Evolutionary conservation across 2,888 invertebrate species (phyloP), one percentile per base, ranked within the genome.

Genomic region (Bimastos eiseni): DNA sequence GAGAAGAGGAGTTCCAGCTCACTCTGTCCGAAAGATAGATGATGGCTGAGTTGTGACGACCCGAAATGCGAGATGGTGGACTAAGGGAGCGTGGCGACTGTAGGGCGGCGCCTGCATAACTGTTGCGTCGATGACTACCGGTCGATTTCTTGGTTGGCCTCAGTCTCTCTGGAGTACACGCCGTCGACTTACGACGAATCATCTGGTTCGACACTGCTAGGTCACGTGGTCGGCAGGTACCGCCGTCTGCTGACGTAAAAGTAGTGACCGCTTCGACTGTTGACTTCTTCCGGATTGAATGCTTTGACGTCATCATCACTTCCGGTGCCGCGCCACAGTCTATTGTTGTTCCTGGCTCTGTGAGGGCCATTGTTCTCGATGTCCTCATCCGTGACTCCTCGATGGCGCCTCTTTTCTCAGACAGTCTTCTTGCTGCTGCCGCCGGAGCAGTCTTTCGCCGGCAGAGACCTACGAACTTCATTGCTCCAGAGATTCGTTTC

Each of bases 311-410:
- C 37, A 21, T 86, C 36, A 33, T 37, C 37, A 44, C 89, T 49
- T 89, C 49, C 37, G 41, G 89, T 36, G 86, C 15, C 37, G 19
- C 86, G 34, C 36, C 86, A 37, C 36, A 34, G 21, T 84, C 17
- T 21, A 49, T 36, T 36, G 17, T 34, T 34, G 86, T 86, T 86
- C 86, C 36, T 34, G 34, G 34, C 37, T 19, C 4, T 21, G 44
- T 34, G n/a, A 41, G 86, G 36, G 30, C 37, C 37, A 37, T 83
- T 55, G 90, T 88, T 90, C 24, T 37, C n/a, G 37, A 37, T 36
- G 36, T 89, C 89, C 44, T 88, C 86, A 41, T 49, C 34, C 17
- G 89, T 36, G 34, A 86, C 36, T 90, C 44, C 41, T 90, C 34
- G 70, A 70, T 70, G 70, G 8, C 70, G n/a, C n/a, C n/a, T n/a